phyloP scores from a whole-genome alignment of 2,113 vertebrate genomes.

The Telmatochromis brachygnathus region DNA sequence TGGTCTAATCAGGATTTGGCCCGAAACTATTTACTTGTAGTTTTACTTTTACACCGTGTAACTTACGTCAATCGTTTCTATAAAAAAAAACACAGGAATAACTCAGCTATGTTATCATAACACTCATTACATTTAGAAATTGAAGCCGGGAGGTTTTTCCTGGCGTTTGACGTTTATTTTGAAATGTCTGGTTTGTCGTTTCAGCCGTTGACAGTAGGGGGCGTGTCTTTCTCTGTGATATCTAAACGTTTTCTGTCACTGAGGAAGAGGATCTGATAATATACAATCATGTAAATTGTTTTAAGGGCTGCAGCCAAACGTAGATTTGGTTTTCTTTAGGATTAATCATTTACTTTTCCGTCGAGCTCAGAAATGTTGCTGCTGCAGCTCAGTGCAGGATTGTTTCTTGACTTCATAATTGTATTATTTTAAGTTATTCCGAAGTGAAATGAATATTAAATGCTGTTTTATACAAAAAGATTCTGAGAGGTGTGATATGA shows the following conservation, averaged over 20 bases:
- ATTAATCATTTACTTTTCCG: background rate
- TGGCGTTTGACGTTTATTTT: background rate
- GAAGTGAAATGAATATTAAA: accelerated
- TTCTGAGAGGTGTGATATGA: background rate
- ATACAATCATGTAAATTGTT: background rate
- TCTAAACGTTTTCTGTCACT: background rate
- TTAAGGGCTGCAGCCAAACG: background rate
- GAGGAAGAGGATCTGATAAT: background rate
- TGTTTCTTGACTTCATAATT: background rate
- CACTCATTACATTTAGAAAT: background rate
- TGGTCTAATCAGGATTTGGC: background rate
- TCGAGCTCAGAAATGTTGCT: background rate
- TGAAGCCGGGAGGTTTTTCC: background rate
- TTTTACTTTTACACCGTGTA: background rate
- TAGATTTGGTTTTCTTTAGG: background rate
- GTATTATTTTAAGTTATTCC: background rate
- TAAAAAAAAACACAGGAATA: background rate
- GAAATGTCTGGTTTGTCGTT: background rate
- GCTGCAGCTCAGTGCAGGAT: background rate
- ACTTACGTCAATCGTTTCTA: background rate
- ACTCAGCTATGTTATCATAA: background rate
- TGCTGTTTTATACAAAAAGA: background rate
- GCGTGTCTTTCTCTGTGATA: accelerated
- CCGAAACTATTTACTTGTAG: background rate
- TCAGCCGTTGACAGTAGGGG: background rate